phyloP scores from a whole-genome alignment of 2,888 invertebrate species.

The Beris morrisii region DNA sequence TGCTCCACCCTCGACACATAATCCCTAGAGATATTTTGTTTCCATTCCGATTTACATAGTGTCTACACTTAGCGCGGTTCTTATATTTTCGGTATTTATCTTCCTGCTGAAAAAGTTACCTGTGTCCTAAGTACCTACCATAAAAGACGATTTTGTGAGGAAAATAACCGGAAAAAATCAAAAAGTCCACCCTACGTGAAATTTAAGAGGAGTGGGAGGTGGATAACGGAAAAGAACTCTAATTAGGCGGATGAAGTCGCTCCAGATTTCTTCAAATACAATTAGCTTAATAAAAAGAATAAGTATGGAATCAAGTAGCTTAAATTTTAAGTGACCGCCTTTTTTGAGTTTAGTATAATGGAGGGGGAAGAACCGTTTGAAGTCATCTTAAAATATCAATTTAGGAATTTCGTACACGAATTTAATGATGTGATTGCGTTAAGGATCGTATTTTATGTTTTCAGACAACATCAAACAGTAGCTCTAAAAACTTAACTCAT shows the following conservation, averaged over 20 bases:
- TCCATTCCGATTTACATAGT: slow-evolving; percentile 27
- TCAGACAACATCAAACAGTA: too few relatives aligned
- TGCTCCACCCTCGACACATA: slow-evolving; percentile 35
- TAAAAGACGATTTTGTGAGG: slow-evolving; percentile 4
- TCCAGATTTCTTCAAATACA: slow-evolving; percentile 34
- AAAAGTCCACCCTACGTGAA: slow-evolving; percentile 22
- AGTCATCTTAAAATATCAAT: too few relatives aligned
- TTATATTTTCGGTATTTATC: slow-evolving; percentile 16
- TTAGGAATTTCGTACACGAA: too few relatives aligned
- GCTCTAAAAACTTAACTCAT: too few relatives aligned
- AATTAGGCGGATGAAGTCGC: slow-evolving; percentile 37
- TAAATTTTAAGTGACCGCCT: slow-evolving; percentile 7
- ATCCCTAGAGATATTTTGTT: slow-evolving; percentile 37
- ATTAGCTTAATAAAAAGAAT: slow-evolving; percentile 38
- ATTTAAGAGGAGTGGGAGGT: slow-evolving; percentile 7
- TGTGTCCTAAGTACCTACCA: not conserved
- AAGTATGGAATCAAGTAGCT: slow-evolving; percentile 28
- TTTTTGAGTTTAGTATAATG: not conserved
- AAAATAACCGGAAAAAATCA: slow-evolving; percentile 5
- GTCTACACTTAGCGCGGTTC: slow-evolving; percentile 17
- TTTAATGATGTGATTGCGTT: too few relatives aligned
- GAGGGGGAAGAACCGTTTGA: not conserved
- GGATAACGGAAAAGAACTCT: slow-evolving; percentile 24
- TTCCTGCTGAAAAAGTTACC: not conserved
- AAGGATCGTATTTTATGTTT: too few relatives aligned